A percentile compares a stretch with the other conserved stretches of the same genome.
These are phyloP conservation scores for Oscheius sp. DNA, from an alignment of 2,888 invertebrate genomes.

Conservation along the genomic window DNA sequence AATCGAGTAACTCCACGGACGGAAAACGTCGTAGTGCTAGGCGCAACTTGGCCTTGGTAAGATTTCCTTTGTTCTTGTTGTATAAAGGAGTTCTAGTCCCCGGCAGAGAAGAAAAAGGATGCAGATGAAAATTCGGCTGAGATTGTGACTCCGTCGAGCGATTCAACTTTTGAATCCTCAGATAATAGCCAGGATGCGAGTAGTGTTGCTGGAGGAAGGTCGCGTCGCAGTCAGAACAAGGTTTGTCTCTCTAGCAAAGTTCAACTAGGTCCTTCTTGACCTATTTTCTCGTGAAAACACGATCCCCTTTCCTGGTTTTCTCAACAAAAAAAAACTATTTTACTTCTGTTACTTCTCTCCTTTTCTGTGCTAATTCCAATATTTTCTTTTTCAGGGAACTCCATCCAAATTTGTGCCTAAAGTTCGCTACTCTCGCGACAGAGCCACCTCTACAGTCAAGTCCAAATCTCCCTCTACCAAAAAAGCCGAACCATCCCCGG, in stretches of 20 bases:
- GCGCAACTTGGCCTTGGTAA: too few species aligned
- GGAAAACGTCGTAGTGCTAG: background rate
- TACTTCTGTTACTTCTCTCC: background rate
- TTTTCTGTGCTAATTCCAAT: background rate
- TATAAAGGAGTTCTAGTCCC: background rate
- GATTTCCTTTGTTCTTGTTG: background rate
- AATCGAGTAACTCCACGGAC: background rate
- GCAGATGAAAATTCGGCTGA: background rate
- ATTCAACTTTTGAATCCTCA: background rate
- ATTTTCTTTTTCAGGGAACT: constrained; percentile 7
- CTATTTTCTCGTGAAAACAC: background rate
- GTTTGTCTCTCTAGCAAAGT: too few species aligned
- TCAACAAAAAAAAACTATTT: background rate
- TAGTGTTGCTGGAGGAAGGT: background rate
- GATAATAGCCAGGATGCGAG: background rate
- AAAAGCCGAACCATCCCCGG: too few species aligned
- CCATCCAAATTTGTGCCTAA: constrained; percentile 12
- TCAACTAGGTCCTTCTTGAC: background rate
- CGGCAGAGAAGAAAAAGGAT: too few species aligned
- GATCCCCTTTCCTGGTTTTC: background rate
- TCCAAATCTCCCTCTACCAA: too few species aligned
- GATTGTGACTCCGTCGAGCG: too few species aligned
- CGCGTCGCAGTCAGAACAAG: background rate
- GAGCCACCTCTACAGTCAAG: too few species aligned
- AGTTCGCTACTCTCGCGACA: background rate